A percentile compares a stretch with the other conserved stretches of the same genome.
These are phyloP conservation scores for Zaprionus africanus DNA, from an alignment of 1,140 invertebrate species.

Conservation along the genomic window DNA sequence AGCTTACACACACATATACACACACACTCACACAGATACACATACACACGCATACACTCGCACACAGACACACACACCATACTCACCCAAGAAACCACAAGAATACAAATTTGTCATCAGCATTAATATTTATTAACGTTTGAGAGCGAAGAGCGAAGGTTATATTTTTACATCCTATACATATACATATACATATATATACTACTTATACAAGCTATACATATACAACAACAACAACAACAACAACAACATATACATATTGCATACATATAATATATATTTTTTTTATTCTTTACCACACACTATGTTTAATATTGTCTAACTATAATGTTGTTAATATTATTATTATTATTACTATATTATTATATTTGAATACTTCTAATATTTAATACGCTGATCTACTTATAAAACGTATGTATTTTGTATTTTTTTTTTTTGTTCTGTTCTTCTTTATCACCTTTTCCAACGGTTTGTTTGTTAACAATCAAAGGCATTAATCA, in stretches of 20 bases:
- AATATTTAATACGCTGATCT: constrained; percentile 59
- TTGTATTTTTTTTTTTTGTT: constrained; percentile 23
- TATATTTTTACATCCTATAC: constrained; percentile 53
- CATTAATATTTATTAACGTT: constrained; percentile 74
- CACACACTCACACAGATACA: constrained; percentile 27
- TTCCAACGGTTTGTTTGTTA: constrained; percentile 43
- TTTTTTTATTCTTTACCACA: constrained; percentile 45
- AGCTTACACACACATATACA: constrained; percentile 48
- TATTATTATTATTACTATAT: constrained; percentile 67
- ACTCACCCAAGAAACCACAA: constrained; percentile 24
- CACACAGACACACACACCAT: constrained; percentile 23
- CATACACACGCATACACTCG: constrained; percentile 21
- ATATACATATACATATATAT: constrained; percentile 12
- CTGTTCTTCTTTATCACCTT: constrained; percentile 13
- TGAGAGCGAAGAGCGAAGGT: constrained; percentile 29
- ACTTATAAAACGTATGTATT: constrained; percentile 42
- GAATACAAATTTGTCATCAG: constrained; percentile 51
- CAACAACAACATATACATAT: constrained; percentile 27
- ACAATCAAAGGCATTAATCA: constrained; percentile 41
- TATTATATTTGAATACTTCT: constrained; percentile 78
- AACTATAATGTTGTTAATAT: constrained; percentile 77
- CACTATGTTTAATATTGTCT: constrained; percentile 46
- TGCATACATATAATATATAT: constrained; percentile 37
- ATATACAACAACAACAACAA: constrained; percentile 22
- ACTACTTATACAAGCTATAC: constrained; percentile 22